phyloP scores from a whole-genome alignment of 2,888 invertebrate genomes.

The Lepidonotus clava region DNA sequence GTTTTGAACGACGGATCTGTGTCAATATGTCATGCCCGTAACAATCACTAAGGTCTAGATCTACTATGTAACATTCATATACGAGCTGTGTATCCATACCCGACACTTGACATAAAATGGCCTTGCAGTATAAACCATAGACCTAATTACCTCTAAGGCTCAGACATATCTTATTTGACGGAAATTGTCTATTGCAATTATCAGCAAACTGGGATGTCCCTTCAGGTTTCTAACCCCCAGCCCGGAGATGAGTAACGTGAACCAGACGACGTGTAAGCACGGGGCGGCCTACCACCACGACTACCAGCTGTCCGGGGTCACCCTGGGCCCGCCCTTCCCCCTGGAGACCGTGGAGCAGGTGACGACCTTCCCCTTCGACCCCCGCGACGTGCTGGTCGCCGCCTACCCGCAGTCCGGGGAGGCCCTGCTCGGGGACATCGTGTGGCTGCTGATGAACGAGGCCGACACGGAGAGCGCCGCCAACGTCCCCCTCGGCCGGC shows the following conservation, averaged over 20 bases:
- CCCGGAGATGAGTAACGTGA: slow-evolving; percentile 15
- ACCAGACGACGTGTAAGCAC: neutral
- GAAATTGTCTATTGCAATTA: too few species aligned
- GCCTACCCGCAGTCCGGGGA: slow-evolving; percentile 24
- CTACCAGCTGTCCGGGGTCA: slow-evolving; percentile 5
- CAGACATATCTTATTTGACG: too few species aligned
- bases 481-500: neutral
- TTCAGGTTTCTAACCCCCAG: too few species aligned
- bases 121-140: too few species aligned
- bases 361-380: slow-evolving; percentile 10
- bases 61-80: too few species aligned
- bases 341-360: neutral
- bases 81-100: too few species aligned
- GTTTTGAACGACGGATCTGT: too few species aligned
- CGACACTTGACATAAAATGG: too few species aligned
- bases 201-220: too few species aligned
- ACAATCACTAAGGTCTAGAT: too few species aligned
- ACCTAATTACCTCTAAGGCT: too few species aligned
- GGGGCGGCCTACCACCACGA: neutral
- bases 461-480: slow-evolving; percentile 27
- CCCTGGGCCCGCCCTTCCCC: slow-evolving; percentile 31
- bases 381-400: neutral
- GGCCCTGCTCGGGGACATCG: neutral
- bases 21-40: too few species aligned
- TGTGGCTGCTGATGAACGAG: slow-evolving; percentile 43